Evolutionary conservation across 2,888 invertebrate genomes (phyloP).

Genomic region (Ceramica pisi): DNA sequence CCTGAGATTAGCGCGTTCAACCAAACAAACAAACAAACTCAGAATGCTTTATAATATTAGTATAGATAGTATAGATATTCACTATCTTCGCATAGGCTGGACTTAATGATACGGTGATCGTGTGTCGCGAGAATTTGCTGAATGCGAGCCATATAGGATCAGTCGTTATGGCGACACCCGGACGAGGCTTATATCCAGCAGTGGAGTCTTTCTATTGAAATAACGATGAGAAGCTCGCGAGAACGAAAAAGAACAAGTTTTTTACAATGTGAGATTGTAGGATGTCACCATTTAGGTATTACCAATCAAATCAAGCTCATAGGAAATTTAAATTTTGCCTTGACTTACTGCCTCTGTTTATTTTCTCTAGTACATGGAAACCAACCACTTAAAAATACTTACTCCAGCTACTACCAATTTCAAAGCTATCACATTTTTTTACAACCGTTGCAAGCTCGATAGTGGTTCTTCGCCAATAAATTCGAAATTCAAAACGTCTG

Average conservation of each 20-base stretch:
- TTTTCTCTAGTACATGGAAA: background rate
- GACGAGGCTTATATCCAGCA: background rate
- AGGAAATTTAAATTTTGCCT: slow-evolving; percentile 14
- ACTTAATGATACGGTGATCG: background rate
- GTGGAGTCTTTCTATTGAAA: background rate
- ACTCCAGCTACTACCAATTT: background rate
- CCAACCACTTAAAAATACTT: slow-evolving; percentile 13
- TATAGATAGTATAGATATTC: too few species aligned
- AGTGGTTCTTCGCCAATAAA: slow-evolving; percentile 52
- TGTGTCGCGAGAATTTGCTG: background rate
- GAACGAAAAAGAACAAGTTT: background rate
- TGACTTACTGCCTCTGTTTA: slow-evolving; percentile 26
- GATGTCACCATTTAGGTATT: background rate
- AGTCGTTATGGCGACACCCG: background rate
- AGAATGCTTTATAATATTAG: too few species aligned
- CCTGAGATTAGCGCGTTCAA: too few species aligned
- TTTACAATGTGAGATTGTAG: background rate
- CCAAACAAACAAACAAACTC: too few species aligned
- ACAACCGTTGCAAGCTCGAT: slow-evolving; percentile 37
- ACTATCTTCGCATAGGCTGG: background rate
- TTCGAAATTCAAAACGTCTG: slow-evolving; percentile 53
- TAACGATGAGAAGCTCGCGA: background rate
- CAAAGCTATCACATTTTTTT: slow-evolving; percentile 28
- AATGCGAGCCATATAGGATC: background rate
- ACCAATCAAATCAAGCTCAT: background rate